These are phyloP conservation scores for Formica aserva DNA, from an alignment of 2,888 invertebrate species.

Conservation along the genomic window DNA sequence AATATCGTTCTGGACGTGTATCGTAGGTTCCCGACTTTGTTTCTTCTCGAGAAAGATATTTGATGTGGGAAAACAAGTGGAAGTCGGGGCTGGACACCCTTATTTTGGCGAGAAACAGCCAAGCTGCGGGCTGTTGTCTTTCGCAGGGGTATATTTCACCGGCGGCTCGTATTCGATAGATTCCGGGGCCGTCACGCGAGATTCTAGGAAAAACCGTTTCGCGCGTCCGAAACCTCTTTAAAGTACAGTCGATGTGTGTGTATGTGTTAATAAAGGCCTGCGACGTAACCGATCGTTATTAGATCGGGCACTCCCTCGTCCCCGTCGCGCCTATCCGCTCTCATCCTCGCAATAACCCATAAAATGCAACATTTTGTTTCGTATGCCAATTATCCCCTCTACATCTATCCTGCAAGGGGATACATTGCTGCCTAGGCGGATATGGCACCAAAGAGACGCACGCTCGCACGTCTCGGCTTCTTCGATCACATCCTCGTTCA, in stretches of 20 bases:
- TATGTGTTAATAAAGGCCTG: constrained; percentile 85
- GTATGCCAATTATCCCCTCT: constrained; percentile 81
- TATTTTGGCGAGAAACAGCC: background rate
- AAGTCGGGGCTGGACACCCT: background rate
- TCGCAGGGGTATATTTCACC: constrained; percentile 54
- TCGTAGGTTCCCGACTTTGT: background rate
- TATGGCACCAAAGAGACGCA: constrained; percentile 13
- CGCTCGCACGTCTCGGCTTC: background rate
- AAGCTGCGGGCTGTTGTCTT: background rate
- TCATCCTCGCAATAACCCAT: constrained; percentile 83
- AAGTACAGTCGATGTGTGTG: constrained; percentile 63
- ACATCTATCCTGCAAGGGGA: constrained; percentile 1
- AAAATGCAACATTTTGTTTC: constrained; percentile 84
- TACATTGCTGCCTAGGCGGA: background rate
- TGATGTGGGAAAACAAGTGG: background rate
- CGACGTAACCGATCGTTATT: constrained; percentile 84
- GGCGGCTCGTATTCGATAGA: constrained; percentile 80
- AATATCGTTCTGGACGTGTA: background rate
- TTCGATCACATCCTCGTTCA: background rate
- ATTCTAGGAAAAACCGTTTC: constrained; percentile 85
- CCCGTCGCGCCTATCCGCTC: constrained; percentile 67
- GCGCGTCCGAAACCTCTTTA: constrained; percentile 77
- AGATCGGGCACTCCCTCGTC: constrained; percentile 83
- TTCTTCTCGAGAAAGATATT: background rate
- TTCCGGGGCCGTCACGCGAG: constrained; percentile 84